Percentiles rank a stretch among this genome's conserved stretches.
These are phyloP conservation scores for Lipotes vexillifer DNA, from an alignment of 2,113 vertebrate genomes.

Conservation along the genomic window DNA sequence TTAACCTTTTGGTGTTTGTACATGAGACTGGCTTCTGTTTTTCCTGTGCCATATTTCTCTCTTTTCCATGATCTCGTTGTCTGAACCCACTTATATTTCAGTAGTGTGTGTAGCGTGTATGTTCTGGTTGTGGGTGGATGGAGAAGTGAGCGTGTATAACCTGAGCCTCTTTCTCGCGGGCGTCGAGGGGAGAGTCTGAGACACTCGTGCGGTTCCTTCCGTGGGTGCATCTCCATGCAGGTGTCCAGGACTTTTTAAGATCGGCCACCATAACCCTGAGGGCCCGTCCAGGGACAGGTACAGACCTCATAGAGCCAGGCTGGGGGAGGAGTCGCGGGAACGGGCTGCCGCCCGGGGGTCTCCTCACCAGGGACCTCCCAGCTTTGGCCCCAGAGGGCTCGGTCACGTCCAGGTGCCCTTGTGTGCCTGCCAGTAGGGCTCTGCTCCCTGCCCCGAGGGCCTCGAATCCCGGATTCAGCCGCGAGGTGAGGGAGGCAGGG, in stretches of 20 bases:
- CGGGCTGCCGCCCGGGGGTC: fast-evolving
- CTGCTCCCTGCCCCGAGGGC: too few relatives aligned
- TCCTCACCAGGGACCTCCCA: not conserved
- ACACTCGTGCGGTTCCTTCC: fast-evolving
- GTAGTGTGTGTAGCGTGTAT: not conserved
- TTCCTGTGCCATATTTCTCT: not conserved
- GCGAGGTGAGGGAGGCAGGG: too few relatives aligned
- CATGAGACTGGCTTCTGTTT: not conserved
- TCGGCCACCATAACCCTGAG: fast-evolving
- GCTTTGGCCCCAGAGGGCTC: not conserved
- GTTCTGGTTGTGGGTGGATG: not conserved
- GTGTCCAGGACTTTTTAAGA: not conserved
- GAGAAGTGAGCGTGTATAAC: fast-evolving
- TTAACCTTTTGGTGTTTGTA: not conserved
- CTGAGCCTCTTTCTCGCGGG: fast-evolving
- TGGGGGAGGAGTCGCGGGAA: fast-evolving
- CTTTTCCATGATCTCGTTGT: not conserved
- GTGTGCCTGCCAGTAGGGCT: too few relatives aligned
- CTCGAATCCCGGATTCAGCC: too few relatives aligned
- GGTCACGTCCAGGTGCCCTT: fast-evolving
- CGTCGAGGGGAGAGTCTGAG: not conserved
- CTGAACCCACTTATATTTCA: not conserved
- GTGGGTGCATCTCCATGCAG: fast-evolving
- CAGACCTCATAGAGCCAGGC: fast-evolving
- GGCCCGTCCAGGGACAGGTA: fast-evolving